Base-by-base conservation (phyloP, 2,113 vertebrate species). In the Coptodon bakossiorum region DNA sequence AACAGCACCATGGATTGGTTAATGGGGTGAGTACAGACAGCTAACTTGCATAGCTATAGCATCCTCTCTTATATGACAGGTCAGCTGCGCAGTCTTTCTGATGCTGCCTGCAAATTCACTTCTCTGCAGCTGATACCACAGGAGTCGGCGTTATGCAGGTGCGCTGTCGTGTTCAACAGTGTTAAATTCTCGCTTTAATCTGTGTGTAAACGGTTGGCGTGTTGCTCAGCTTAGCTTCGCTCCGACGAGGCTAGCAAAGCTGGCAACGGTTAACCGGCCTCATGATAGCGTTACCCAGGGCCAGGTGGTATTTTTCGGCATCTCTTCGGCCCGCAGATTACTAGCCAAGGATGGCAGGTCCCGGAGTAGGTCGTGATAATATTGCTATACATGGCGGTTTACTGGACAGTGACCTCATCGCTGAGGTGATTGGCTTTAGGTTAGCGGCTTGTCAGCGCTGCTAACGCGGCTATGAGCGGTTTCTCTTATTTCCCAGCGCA, bases 1-100 rank as follows among this genome's bases (percentile, higher is more conserved):
- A 71, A 76, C 91, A 91, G 86, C 94, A 92, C 84, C 97, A 98
- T 98, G 97, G 97, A 98, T 88, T 98, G 97, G 97, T 93, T 98
- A 9, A 98, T 98, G 97, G 97, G 97, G 97, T 97, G 95, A 98
- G 97, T 97, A 93, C 92, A 66, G 27, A 90, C 91, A 27, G 87
- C 92, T 91, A 92, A 78, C 86, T 31, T 81, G 52, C 79, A 56
- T 80, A 81, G 90, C 87, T 92, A 66, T 66, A 88, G 88, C 90
- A 48, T 78, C 80, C 53, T 52, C 87, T 84, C 81, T 81, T 82
- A 82, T 85, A 11, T 92, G 81, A 79, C 92, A 86, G 85, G 34
- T 89, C 78, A 68, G 63, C 87, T 89, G 90, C 93, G 88, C 90
- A 82, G 88, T 90, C 45, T 73, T 84, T 83, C 79, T 11, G 59